Percentiles rank a stretch among this genome's conserved stretches.
These are phyloP conservation scores for Cyanoderma ruficeps DNA, from an alignment of 2,113 vertebrate species.

Conservation along the genomic window DNA sequence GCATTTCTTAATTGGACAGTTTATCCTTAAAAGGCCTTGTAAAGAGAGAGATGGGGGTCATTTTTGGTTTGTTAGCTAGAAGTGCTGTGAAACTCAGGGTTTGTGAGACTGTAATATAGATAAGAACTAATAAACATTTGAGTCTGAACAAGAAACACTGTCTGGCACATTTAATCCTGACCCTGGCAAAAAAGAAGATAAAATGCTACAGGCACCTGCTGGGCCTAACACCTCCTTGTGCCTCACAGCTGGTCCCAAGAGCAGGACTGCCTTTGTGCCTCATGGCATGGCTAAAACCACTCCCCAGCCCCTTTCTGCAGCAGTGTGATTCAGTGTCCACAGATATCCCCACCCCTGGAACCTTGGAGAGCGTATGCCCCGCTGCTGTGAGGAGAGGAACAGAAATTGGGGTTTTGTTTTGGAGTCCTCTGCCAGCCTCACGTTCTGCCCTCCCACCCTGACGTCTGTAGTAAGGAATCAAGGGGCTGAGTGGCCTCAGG, in stretches of 20 bases:
- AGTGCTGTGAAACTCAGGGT: neutral
- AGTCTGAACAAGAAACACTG: neutral
- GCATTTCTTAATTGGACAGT: neutral
- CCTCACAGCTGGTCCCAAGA: too few relatives aligned
- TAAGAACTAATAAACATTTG: neutral
- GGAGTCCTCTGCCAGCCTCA: fast-evolving
- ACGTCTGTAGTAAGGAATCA: fast-evolving
- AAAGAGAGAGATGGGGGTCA: neutral
- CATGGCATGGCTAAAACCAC: neutral
- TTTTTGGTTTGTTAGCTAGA: neutral
- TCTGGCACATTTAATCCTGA: too few relatives aligned
- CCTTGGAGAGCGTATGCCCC: too few relatives aligned
- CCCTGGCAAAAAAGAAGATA: neutral
- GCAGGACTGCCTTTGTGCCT: neutral
- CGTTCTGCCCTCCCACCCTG: fast-evolving
- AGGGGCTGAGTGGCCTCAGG: neutral
- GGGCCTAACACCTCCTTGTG: fast-evolving
- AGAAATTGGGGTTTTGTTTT: neutral
- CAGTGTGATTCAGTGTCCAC: too few relatives aligned
- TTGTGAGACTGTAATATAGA: neutral
- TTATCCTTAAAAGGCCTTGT: too few relatives aligned
- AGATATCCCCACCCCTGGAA: fast-evolving
- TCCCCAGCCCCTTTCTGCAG: neutral
- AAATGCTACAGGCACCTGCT: neutral
- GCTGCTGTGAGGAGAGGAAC: neutral